Conservation (phyloP, 2,113 vertebrate species). For the Apteryx owenii region DNA sequence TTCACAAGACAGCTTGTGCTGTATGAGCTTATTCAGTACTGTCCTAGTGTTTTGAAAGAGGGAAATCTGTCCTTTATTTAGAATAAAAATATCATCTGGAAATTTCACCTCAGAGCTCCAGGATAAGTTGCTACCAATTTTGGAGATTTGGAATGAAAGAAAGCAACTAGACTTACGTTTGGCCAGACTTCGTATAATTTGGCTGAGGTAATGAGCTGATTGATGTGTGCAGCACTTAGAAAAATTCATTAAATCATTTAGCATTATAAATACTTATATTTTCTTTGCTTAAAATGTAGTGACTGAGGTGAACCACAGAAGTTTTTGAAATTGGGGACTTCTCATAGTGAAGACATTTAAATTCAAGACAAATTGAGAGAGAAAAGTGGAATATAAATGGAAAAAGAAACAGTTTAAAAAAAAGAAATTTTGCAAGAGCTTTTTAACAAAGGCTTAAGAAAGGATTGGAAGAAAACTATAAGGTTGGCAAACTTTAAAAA, state of each 20-base stretch:
- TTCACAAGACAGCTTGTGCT: not conserved
- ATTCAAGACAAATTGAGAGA: not conserved
- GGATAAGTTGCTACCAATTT: not conserved
- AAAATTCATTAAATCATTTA: slow-evolving; percentile 18
- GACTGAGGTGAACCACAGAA: not conserved
- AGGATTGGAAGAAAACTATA: not conserved
- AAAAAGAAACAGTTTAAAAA: not conserved
- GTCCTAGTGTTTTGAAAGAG: not conserved
- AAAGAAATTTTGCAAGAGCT: not conserved
- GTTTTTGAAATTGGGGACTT: not conserved
- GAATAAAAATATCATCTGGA: not conserved
- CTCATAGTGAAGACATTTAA: not conserved
- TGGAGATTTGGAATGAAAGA: not conserved
- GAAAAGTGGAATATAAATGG: not conserved
- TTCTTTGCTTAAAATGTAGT: not conserved
- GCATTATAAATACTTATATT: slow-evolving; percentile 16
- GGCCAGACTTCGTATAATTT: not conserved
- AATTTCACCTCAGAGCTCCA: not conserved
- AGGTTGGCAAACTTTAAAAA: not conserved
- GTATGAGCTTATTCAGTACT: not conserved
- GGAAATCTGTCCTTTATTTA: not conserved
- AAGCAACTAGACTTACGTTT: slow-evolving; percentile 1
- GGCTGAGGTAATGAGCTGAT: slow-evolving; percentile 26
- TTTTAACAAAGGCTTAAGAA: not conserved
- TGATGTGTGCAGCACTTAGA: not conserved